phyloP scores from a whole-genome alignment of 35 echinoderm and acorn worm genomes.

The Diadema setosum region DNA sequence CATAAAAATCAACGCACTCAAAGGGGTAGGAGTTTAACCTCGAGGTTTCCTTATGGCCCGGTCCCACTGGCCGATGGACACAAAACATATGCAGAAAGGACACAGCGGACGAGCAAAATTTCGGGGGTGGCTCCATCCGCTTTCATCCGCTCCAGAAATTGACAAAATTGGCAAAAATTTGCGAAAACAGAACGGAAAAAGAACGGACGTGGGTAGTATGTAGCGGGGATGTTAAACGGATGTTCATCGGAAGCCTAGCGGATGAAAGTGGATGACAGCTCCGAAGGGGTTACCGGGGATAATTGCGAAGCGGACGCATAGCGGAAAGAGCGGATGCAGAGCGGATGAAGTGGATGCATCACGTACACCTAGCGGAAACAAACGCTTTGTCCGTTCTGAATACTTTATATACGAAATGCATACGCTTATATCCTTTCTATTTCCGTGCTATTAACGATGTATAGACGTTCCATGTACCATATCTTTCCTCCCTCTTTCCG shows the following conservation, averaged over 20 bases:
- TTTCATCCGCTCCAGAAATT: neutral
- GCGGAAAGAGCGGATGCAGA: no score
- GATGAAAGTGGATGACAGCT: no score
- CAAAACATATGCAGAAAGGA: neutral
- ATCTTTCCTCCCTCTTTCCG: neutral
- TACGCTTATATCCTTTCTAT: neutral
- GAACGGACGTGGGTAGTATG: no score
- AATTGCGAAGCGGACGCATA: no score
- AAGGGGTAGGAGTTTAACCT: no score
- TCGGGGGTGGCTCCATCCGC: neutral
- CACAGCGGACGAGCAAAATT: constrained; percentile 2
- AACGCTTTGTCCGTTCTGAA: neutral
- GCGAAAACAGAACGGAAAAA: neutral
- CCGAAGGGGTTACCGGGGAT: no score
- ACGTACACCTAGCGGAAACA: no score
- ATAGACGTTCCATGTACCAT: neutral
- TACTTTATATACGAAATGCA: neutral
- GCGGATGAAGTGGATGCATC: no score
- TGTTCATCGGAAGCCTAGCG: no score
- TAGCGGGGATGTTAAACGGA: no score
- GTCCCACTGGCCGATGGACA: neutral
- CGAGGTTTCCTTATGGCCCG: no score
- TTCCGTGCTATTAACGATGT: neutral
- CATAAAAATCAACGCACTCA: no score
- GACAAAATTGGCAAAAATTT: neutral